Evolutionary conservation across 2,797 vertebrate genomes (phyloP), one percentile per base, ranked within the genome.

Genomic region (Clarias fuscus): DNA sequence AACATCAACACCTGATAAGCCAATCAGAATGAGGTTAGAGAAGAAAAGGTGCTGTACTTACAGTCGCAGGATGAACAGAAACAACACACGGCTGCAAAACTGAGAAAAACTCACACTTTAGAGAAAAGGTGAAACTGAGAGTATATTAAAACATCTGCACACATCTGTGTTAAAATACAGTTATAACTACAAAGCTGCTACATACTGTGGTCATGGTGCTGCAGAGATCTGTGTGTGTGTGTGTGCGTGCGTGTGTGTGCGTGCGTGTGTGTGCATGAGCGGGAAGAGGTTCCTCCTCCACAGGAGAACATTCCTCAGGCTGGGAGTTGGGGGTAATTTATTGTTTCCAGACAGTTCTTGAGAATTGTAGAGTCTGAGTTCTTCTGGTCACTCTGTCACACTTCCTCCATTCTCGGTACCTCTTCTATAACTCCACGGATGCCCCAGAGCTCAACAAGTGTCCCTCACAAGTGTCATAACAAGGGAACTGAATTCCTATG

Each of bases 161-260:
- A 73, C 37, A 72, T 37, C 3, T 43, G 15, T 14, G 1, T 4
- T 71, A 1, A 37, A 37, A 40, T 27, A 1, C 27, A 30, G 6
- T 68, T 24, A 72, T 2, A 11, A 22, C 10, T 56, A 14, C 17
- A 56, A 30, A 56, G n/a, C 22, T 48, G 15, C 40, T 48, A 8
- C 40, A 20, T 48, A 82, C 40, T n/a, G 4, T 5, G 14, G 33
- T n/a, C 43, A 56, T 70, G 27, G n/a, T 56, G n/a, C 65, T 70
- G 27, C 20, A 37, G 4, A 59, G 8, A 24, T 33, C 11, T 30
- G 30, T 30, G 30, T 30, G 30, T 33, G 83, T 75, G 61, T 84
- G 59, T 48, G 68, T 84, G 70, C 62, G 53, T 62, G 13, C 72
- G 82, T 70, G 80, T 7, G 48, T 58, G 81, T 37, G 81, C n/a